phyloP scores from a whole-genome alignment of 2,888 invertebrate genomes.

The Seira ritae region DNA sequence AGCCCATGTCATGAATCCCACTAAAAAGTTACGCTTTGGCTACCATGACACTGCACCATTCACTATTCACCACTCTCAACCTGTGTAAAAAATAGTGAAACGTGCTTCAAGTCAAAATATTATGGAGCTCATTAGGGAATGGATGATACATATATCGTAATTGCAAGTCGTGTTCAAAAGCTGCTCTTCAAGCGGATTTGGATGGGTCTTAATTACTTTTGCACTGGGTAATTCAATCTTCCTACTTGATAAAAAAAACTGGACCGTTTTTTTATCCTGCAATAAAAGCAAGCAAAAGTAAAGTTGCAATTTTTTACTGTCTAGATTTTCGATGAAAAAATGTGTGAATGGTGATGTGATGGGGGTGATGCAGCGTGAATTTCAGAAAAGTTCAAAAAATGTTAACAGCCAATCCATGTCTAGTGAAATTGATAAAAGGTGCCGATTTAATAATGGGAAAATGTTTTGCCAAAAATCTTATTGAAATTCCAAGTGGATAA shows the following conservation, averaged over 20 bases:
- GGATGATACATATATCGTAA: too few species aligned
- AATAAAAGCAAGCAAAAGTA: not conserved
- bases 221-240: not conserved
- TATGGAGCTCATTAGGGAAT: not conserved
- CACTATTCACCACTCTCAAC: not conserved
- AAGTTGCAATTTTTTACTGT: not conserved
- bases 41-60: too few species aligned
- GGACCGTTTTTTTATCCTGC: not conserved
- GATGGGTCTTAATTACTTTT: not conserved
- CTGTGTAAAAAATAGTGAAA: too few species aligned
- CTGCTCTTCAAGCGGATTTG: not conserved
- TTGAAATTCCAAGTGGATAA: too few species aligned
- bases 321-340: not conserved
- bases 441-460: not conserved
- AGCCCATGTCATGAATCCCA: too few species aligned
- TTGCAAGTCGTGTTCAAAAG: too few species aligned
- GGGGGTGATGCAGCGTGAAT: not conserved
- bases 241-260: not conserved
- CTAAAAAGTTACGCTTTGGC: not conserved
- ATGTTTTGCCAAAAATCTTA: not conserved
- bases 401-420: not conserved
- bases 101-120: too few species aligned
- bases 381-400: not conserved
- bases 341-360: not conserved
- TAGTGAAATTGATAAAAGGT: not conserved